Conservation (phyloP, 2,797 vertebrate genomes). For the Eulemur coronatus region DNA sequence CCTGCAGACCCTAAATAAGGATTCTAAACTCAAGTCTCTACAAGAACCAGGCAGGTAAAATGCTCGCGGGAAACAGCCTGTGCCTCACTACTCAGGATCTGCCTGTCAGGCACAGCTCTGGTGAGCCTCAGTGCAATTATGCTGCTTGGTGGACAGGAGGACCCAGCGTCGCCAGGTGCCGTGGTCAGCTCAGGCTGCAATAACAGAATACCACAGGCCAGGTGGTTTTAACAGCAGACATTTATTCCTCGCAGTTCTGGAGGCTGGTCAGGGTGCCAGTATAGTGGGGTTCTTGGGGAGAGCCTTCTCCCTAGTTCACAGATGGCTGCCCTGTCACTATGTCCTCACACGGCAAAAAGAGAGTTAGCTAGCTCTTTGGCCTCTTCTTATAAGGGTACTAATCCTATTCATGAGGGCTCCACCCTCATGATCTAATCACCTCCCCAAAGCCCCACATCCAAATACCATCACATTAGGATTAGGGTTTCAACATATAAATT, state of each 20-base stretch:
- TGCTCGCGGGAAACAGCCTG: accelerated
- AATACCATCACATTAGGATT: background rate
- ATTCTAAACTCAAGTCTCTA: background rate
- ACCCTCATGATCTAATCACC: background rate
- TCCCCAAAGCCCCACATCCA: background rate
- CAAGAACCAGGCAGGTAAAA: background rate
- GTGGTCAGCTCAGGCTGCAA: background rate
- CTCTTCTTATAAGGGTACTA: background rate
- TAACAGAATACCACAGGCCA: too few species aligned
- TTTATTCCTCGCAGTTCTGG: background rate
- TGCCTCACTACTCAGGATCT: background rate
- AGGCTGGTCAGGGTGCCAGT: background rate
- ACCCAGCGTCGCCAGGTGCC: background rate
- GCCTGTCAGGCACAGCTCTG: background rate
- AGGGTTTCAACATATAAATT: background rate
- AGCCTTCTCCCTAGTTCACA: background rate
- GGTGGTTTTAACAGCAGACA: background rate
- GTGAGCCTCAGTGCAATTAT: accelerated
- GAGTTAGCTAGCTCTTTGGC: background rate
- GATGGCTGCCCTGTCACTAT: background rate
- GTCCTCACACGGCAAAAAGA: background rate
- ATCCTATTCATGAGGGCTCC: background rate
- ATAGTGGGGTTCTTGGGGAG: background rate
- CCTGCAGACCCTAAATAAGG: accelerated
- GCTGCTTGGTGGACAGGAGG: accelerated